phyloP scores from a whole-genome alignment of 2,888 invertebrate genomes.

The Diadromus collaris region DNA sequence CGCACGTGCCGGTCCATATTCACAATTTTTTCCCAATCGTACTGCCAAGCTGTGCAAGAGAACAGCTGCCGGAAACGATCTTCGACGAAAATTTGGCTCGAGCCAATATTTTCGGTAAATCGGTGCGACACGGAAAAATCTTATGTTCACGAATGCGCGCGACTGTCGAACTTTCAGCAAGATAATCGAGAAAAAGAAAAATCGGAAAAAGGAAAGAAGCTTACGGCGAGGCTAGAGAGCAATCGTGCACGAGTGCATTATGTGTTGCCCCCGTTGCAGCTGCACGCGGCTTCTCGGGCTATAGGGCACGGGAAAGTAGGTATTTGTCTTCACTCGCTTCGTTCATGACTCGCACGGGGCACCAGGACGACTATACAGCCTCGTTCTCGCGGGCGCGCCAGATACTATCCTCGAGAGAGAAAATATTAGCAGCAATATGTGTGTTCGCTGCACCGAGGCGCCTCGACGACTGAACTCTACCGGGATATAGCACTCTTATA shows the following conservation, averaged over 20 bases:
- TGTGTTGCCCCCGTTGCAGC: constrained; percentile 42
- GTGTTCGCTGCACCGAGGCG: constrained; percentile 1
- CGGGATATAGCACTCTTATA: constrained; percentile 29
- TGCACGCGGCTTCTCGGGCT: constrained; percentile 53
- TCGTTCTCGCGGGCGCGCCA: constrained; percentile 43
- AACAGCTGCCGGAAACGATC: not conserved
- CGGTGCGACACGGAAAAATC: constrained; percentile 3
- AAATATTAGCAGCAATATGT: constrained; percentile 13
- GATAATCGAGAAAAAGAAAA: constrained; percentile 32
- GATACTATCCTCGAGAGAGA: constrained; percentile 30
- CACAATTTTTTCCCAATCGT: no score
- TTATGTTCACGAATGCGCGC: constrained; percentile 34
- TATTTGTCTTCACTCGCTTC: constrained; percentile 58
- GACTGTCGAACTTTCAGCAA: not conserved
- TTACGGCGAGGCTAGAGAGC: constrained; percentile 48
- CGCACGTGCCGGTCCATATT: no score
- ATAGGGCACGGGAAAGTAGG: constrained; percentile 66
- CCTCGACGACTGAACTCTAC: constrained; percentile 24
- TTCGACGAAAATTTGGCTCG: not conserved
- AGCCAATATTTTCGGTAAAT: constrained; percentile 22
- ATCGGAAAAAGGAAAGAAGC: constrained; percentile 38
- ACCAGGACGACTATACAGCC: constrained; percentile 38
- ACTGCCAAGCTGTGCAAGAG: not conserved
- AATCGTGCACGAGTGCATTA: constrained; percentile 54
- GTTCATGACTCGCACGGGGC: constrained; percentile 16